Evolutionary conservation across 2,888 invertebrate species (phyloP).

Genomic region (Zygaena filipendulae): DNA sequence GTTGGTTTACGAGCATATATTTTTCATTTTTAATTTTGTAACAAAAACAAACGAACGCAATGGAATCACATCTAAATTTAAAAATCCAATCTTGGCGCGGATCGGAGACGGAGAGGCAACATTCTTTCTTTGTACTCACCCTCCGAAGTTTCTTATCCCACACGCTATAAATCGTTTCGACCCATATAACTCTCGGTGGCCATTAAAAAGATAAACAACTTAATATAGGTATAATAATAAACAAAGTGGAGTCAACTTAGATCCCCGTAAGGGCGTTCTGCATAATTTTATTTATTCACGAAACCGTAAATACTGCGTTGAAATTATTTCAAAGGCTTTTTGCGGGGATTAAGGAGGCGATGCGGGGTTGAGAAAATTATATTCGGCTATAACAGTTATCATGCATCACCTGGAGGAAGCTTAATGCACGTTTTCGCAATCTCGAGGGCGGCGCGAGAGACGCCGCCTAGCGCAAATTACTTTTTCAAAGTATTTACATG

Average conservation of each 20-base stretch:
- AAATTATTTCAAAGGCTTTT: conserved; percentile 66
- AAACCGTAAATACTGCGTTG: conserved; percentile 66
- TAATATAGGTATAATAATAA: conserved; percentile 68
- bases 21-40: too few relatives aligned
- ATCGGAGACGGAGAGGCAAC: conserved; percentile 41
- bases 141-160: conserved; percentile 44
- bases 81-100: conserved; percentile 56
- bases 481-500: conserved; percentile 69
- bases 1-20: too few relatives aligned
- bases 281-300: conserved; percentile 69
- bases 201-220: conserved; percentile 69
- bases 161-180: conserved; percentile 53
- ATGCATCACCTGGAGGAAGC: conserved; percentile 67
- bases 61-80: conserved; percentile 63
- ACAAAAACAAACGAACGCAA: conserved; percentile 36
- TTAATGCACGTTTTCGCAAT: conserved; percentile 67
- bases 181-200: conserved; percentile 59
- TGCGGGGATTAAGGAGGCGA: conserved; percentile 65
- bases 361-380: conserved; percentile 66
- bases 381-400: conserved; percentile 68
- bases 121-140: conserved; percentile 54
- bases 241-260: conserved; percentile 49
- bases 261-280: conserved; percentile 41
- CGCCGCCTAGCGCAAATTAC: conserved; percentile 57
- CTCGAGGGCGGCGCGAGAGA: conserved; percentile 59